These are phyloP conservation scores for Dryobotodes eremita DNA, from an alignment of 2,888 invertebrate genomes.

Conservation along the genomic window DNA sequence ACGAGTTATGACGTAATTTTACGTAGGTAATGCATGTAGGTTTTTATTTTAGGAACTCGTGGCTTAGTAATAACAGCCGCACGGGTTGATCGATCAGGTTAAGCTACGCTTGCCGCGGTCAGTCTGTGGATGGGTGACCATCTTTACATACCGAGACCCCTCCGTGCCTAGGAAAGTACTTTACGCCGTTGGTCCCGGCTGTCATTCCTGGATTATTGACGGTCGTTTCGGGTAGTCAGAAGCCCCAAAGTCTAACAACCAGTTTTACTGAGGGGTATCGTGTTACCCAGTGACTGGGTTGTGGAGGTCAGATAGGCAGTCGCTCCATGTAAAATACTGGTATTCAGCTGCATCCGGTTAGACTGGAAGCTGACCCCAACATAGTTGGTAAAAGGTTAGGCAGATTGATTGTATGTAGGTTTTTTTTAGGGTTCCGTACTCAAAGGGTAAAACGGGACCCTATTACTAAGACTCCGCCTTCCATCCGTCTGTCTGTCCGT, in stretches of 20 bases:
- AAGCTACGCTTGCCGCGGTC: background rate
- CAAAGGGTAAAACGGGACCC: no score
- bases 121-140: background rate
- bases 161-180: background rate
- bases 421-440: no score
- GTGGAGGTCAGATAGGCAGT: background rate
- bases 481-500: no score
- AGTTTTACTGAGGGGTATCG: background rate
- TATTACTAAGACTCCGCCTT: no score
- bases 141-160: background rate
- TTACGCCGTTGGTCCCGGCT: background rate
- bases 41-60: constrained; percentile 23
- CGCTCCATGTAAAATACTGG: background rate
- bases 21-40: constrained; percentile 23
- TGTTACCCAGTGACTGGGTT: no score
- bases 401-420: no score
- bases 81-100: background rate
- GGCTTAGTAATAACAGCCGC: background rate
- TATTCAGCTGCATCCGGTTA: background rate
- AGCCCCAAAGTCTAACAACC: background rate
- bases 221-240: background rate
- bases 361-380: background rate
- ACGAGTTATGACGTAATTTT: constrained; percentile 32
- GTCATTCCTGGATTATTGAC: background rate
- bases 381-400: no score